Conservation (phyloP, 2,888 invertebrate species). For the Eustalomyia histrio region DNA sequence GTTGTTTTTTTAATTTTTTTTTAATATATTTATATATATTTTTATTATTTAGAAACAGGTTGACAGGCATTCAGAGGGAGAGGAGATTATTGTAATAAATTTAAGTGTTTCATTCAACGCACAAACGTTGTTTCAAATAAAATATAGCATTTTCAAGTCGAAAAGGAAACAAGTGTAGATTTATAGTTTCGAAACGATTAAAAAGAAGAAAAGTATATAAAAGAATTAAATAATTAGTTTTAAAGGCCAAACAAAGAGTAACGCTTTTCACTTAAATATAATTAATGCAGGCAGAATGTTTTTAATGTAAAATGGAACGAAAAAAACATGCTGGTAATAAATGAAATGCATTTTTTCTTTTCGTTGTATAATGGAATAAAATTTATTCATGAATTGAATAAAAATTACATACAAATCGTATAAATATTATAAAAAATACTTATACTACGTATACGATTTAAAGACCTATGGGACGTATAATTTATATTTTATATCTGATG, state of each 20-base stretch:
- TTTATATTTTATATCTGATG: too few relatives aligned
- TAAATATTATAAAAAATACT: neutral
- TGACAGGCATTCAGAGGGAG: constrained; percentile 31
- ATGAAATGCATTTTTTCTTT: neutral
- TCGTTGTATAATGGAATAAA: too few relatives aligned
- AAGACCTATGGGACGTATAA: too few relatives aligned
- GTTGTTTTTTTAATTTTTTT: constrained; percentile 14
- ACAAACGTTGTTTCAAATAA: constrained; percentile 25
- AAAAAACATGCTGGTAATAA: neutral
- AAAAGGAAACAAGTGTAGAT: constrained; percentile 16
- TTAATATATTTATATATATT: neutral
- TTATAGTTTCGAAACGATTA: constrained; percentile 23
- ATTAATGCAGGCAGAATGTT: neutral
- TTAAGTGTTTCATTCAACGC: constrained; percentile 17
- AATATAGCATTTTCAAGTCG: constrained; percentile 24
- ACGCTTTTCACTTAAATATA: constrained; percentile 1
- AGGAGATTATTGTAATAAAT: constrained; percentile 9
- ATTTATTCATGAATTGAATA: neutral
- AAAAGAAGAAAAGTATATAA: constrained; percentile 43
- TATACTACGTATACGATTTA: neutral
- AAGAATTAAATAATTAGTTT: constrained; percentile 36
- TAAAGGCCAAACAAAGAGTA: constrained; percentile 23
- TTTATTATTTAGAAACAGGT: constrained; percentile 4
- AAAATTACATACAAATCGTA: neutral
- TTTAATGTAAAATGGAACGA: neutral